Evolutionary conservation across 2,113 vertebrate genomes (phyloP).

Genomic region (Pelecanus crispus): DNA sequence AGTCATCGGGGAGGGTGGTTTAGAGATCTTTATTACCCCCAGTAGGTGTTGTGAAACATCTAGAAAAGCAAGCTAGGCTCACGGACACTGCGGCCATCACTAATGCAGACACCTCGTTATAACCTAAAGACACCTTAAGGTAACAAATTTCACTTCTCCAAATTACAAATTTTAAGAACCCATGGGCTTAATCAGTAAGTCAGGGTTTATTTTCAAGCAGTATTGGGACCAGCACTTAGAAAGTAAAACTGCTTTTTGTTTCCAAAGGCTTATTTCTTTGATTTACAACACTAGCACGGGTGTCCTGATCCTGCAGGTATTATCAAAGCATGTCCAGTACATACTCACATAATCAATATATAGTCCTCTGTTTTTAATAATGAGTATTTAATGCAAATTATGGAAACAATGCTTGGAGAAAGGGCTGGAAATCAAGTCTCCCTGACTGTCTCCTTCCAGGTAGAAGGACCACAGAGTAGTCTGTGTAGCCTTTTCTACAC

Average conservation of each 20-base stretch:
- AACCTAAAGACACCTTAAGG: neutral
- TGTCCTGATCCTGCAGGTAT: neutral
- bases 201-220: neutral
- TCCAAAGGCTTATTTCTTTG: neutral
- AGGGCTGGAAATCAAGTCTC: neutral
- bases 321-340: neutral
- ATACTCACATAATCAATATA: neutral
- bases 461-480: neutral
- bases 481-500: neutral
- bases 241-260: neutral
- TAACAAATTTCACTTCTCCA: neutral
- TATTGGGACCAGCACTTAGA: neutral
- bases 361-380: neutral
- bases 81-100: neutral
- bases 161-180: neutral
- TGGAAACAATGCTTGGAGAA: neutral
- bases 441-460: neutral
- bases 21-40: neutral
- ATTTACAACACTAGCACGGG: neutral
- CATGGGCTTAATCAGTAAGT: neutral
- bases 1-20: neutral
- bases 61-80: neutral
- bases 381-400: neutral
- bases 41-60: neutral
- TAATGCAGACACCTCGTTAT: neutral